A percentile compares a stretch with the other conserved stretches of the same genome.
phyloP scores from a whole-genome alignment of 2,888 invertebrate species.

The Amphimallon solstitiale region DNA sequence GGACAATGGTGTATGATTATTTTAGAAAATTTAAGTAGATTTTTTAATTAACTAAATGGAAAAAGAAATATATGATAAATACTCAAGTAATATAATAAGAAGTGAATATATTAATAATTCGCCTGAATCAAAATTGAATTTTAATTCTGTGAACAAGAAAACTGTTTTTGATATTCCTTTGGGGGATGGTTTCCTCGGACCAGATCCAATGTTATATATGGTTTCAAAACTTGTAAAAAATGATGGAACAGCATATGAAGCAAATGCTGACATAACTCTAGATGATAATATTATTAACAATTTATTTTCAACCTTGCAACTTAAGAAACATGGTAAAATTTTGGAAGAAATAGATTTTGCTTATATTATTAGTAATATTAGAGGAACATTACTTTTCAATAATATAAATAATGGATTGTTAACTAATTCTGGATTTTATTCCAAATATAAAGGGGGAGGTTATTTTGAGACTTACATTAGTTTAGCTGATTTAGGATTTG shows the following conservation, averaged over 20 bases:
- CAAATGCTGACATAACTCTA: background rate
- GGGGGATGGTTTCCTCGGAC: background rate
- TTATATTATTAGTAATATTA: background rate
- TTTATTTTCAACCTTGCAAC: background rate
- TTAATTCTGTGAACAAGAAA: background rate
- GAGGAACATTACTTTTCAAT: background rate
- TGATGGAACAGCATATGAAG: background rate
- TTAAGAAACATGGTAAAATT: background rate
- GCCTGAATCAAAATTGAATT: background rate
- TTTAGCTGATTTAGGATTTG: constrained; percentile 4
- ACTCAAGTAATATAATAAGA: background rate
- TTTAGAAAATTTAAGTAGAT: constrained; percentile 36
- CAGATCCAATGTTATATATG: background rate
- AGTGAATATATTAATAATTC: background rate
- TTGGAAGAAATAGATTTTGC: background rate
- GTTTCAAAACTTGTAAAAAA: background rate
- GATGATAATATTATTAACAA: background rate
- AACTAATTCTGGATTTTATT: background rate
- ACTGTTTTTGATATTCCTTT: background rate
- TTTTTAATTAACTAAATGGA: background rate
- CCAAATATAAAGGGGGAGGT: background rate
- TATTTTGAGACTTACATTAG: background rate
- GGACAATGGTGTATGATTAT: constrained; percentile 53
- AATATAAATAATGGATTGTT: background rate
- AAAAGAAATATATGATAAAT: background rate